Evolutionary conservation across 1,140 invertebrate genomes (phyloP).

Genomic region (Gryllus bimaculatus): DNA sequence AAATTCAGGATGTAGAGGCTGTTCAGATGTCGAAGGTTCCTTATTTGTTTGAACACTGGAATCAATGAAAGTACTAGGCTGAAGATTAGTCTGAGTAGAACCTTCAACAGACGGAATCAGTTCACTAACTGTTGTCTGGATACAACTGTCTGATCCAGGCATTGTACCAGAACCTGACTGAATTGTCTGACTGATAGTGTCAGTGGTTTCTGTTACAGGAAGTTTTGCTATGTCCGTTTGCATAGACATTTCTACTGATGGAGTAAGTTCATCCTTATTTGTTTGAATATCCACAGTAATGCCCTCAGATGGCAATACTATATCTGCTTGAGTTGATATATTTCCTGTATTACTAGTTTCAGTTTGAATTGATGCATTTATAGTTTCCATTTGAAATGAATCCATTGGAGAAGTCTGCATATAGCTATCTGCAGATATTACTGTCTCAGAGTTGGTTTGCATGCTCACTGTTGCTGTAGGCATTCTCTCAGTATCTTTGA

Average conservation of each 20-base stretch:
- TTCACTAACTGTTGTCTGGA: too few species aligned
- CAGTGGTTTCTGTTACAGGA: neutral
- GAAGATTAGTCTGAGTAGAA: constrained; percentile 13
- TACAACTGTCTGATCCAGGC: too few species aligned
- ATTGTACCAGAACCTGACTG: neutral
- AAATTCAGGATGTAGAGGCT: neutral
- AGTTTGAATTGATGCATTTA: constrained; percentile 8
- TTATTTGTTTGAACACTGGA: neutral
- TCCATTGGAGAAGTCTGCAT: constrained; percentile 8
- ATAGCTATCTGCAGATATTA: neutral
- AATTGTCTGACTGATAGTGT: constrained; percentile 10
- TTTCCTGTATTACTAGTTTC: neutral
- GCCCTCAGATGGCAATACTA: neutral
- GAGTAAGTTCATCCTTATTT: constrained; percentile 7
- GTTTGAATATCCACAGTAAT: constrained; percentile 8
- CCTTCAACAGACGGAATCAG: constrained; percentile 6
- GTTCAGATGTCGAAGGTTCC: neutral
- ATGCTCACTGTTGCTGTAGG: neutral
- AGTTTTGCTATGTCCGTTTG: constrained; percentile 7
- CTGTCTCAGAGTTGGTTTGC: neutral
- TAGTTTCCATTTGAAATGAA: neutral
- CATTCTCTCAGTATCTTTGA: neutral
- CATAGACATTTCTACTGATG: constrained; percentile 9
- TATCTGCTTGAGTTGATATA: neutral
- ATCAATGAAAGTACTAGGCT: neutral